A percentile compares a stretch with the other conserved stretches of the same genome.
Evolutionary conservation across 1,140 invertebrate species (phyloP).

Genomic region (Argopecten irradians): DNA sequence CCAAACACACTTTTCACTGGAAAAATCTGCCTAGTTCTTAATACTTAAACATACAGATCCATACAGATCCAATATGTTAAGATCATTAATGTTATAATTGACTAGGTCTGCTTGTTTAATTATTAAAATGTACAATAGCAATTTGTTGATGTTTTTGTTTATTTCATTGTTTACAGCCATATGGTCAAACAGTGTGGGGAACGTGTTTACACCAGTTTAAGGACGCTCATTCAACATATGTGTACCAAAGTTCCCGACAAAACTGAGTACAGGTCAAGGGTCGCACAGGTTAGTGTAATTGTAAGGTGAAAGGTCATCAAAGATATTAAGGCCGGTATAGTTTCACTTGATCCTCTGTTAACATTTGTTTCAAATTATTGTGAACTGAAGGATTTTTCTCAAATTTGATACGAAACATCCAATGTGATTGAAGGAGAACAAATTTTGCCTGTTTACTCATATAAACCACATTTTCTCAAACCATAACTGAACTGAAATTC

Average conservation of each 20-base stretch:
- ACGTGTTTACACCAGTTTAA: slow-evolving; percentile 72
- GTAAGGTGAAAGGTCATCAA: not conserved
- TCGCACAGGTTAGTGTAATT: slow-evolving; percentile 71
- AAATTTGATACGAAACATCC: no score
- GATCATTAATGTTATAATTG: not conserved
- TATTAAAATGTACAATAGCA: not conserved
- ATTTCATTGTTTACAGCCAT: slow-evolving; percentile 66
- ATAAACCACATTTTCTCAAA: no score
- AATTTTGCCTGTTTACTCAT: no score
- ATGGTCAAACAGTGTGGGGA: slow-evolving; percentile 76
- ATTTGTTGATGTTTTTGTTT: not conserved
- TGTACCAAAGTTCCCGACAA: slow-evolving; percentile 81
- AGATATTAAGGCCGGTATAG: not conserved
- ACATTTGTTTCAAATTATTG: no score
- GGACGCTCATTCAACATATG: slow-evolving; percentile 80
- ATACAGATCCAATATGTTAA: no score
- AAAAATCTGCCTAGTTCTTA: no score
- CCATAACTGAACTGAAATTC: no score
- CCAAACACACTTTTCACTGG: no score
- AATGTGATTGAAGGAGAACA: no score
- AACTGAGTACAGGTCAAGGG: slow-evolving; percentile 80
- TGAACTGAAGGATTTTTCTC: no score
- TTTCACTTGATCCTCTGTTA: no score
- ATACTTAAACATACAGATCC: no score
- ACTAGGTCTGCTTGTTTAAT: not conserved